Percentiles rank a stretch among this genome's conserved stretches.
Evolutionary conservation across 2,888 invertebrate genomes (phyloP).

Genomic region (Ichneumoninae sp.): DNA sequence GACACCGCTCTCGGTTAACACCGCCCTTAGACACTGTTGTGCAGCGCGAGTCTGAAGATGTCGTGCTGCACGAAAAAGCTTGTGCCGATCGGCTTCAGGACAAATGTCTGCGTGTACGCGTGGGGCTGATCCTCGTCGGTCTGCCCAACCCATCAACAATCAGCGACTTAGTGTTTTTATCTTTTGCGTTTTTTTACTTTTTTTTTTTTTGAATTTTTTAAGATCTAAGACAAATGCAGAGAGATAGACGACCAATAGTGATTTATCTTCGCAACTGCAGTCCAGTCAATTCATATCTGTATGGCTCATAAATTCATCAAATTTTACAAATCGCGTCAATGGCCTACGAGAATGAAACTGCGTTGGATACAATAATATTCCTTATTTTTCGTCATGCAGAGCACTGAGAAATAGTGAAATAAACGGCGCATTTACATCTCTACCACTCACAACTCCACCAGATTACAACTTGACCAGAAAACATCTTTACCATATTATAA

Average conservation of each 20-base stretch:
- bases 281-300: not conserved
- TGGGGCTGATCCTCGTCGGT: slow-evolving; percentile 98
- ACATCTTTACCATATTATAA: too few species aligned
- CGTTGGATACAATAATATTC: not conserved
- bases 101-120: slow-evolving; percentile 97
- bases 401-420: not conserved
- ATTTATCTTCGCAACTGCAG: not conserved
- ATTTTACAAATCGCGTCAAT: not conserved
- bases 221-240: not conserved
- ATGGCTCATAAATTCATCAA: not conserved
- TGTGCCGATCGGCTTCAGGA: slow-evolving; percentile 94
- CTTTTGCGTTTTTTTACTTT: slow-evolving; percentile 11
- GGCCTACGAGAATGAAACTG: not conserved
- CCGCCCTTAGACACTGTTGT: slow-evolving; percentile 88
- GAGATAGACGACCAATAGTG: not conserved
- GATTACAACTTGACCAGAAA: too few species aligned
- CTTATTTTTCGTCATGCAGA: not conserved
- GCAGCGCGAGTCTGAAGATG: slow-evolving; percentile 96
- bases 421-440: too few species aligned
- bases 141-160: slow-evolving; percentile 87
- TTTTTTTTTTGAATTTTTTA: slow-evolving; percentile 67
- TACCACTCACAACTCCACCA: too few species aligned
- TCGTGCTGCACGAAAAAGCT: slow-evolving; percentile 98
- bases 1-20: slow-evolving; percentile 70
- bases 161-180: slow-evolving; percentile 74